Base-by-base conservation (phyloP, 2,797 vertebrate species). In the Selene dorsalis region DNA sequence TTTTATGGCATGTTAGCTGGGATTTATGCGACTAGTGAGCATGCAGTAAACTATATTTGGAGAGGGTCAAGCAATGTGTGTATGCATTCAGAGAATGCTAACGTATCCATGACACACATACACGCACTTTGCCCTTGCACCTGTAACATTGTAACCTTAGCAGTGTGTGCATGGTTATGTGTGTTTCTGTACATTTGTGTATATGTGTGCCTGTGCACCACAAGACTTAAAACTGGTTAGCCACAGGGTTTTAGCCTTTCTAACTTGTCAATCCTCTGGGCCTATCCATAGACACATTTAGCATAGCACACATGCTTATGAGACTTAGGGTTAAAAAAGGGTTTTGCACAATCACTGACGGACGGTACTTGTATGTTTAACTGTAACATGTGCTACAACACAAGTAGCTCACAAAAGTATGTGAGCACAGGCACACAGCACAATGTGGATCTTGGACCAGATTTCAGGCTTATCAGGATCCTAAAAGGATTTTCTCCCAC, bases 101-200 rank as follows among this genome's bases (percentile, higher is more conserved):
- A 85, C 41, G 59, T 91, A 92, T 93, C 90, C 81, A 82, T 92
- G 90, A 89, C 92, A 80, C 69, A 52, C 89, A 90, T 85, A 59
- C 74, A 80, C 89, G 90, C 78, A 84, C 92, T 92, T 79, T 92
- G 90, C 69, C 89, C 89, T 79, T 69, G 93, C 93, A 92, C 91
- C 90, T 93, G 90, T 92, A 93, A 91, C 88, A 81, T 35, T 89
- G 80, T 84, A 89, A 91, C 88, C 83, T 79, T 75, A 92, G 86
- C 85, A 73, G 62, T 59, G 77, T 64, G 74, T 77, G 43, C 52
- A 18, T 72, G 13, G 3, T 32, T 45, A 32, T 59, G 68, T 76
- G 75, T 64, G 79, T 58, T 53, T 73, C 14, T 11, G 17, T 60
- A 47, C 30, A 38, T 74, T 56, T 70, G 61, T 74, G 69, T 35